Conservation (phyloP, 2,888 invertebrate species). For the Caenorhabditis japonica region DNA sequence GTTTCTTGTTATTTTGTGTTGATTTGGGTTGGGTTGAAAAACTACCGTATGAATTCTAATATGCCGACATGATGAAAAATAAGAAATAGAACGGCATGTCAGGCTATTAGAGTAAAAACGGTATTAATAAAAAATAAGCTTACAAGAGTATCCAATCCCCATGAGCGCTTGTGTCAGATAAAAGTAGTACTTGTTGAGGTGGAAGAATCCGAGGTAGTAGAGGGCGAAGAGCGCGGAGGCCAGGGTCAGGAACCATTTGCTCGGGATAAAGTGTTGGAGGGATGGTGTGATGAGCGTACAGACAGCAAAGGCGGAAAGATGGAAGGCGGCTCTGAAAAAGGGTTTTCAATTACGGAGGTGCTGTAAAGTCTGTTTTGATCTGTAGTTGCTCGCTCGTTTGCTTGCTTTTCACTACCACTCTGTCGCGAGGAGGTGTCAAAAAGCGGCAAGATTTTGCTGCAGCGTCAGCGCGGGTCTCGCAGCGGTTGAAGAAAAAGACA, state of each 20-base stretch:
- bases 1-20: neutral
- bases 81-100: no score
- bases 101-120: neutral
- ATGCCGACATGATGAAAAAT: no score
- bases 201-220: conserved; percentile 60
- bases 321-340: conserved; percentile 56
- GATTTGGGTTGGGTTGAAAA: neutral
- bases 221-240: conserved; percentile 54
- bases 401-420: no score
- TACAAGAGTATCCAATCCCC: conserved; percentile 61
- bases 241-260: conserved; percentile 59
- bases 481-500: no score
- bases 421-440: no score
- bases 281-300: conserved; percentile 56
- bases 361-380: neutral
- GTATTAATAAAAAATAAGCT: conserved; percentile 1
- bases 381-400: no score
- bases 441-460: no score
- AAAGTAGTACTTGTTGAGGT: conserved; percentile 59
- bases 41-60: no score
- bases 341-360: neutral
- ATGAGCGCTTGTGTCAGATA: conserved; percentile 59
- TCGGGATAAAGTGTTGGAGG: conserved; percentile 53
- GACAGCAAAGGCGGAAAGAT: conserved; percentile 56
- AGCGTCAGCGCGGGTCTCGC: no score